Evolutionary conservation across 1,140 invertebrate species (phyloP), one percentile per base, ranked within the genome.

Genomic region (Papilio polytes): DNA sequence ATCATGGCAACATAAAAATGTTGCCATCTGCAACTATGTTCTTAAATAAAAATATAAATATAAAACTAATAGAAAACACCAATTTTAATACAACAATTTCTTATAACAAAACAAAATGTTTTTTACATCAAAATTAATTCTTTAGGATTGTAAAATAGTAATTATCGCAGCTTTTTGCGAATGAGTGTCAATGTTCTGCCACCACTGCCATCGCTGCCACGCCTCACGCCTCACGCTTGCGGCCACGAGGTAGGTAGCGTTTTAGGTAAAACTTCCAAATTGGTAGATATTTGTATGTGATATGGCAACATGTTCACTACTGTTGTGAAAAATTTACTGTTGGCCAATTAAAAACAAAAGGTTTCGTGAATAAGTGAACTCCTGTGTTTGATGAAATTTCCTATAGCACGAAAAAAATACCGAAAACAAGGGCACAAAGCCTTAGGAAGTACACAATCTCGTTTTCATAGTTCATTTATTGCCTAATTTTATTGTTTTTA

Each of bases 241-340:
- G 22, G 63, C 22, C 10, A 9, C 9, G 4, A 8, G 63, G 26
- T 15, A 70, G 59, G 26, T 70, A 70, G 63, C 63, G 26, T 15
- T 1, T 0, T 70, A 70, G 63, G 46, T 74, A 46, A 74, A 74
- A 74, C 72, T 74, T 44, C 72, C 72, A 46, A 46, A 7, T 46
- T 74, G 72, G 36, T 74, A 74, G 72, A 74, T 74, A 74, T 74
- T 74, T 73, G 20, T 44, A 73, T 44, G 70, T 44, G 70, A 74
- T 74, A 74, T 74, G 41, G 18, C 72, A 74, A 74, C 20, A 74
- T 41, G 51, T 51, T 41, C 7, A 76, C 13, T 48, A 53, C 1
- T 9, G 15, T 53, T 48, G 12, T 53, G 22, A 70, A 70, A 70
- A 70, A 22, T 15, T 15, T 15, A 70, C 26, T 70, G 15, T 31